Evolutionary conservation across 2,797 vertebrate species (phyloP), one percentile per base, ranked within the genome.

Genomic region (Sebastes reedi): DNA sequence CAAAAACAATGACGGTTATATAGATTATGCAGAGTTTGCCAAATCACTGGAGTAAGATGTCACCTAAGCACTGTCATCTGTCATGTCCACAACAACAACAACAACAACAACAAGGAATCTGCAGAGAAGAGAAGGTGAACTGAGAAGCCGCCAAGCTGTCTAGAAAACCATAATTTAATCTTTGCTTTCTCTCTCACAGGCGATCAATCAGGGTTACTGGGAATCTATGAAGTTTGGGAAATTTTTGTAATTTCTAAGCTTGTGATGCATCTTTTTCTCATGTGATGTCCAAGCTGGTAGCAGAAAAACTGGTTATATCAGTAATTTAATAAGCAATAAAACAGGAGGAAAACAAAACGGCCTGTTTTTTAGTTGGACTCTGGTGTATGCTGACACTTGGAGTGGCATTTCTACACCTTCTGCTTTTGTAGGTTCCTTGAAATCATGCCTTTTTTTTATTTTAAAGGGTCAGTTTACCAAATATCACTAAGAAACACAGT

Each of bases 1-100:
- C 93, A 98, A 97, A 89, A 99, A 99, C 94, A 97, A 98, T 0
- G 98, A 99, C 0, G 98, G 98, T 6, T 99, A 97, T 86, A 99
- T 99, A 54, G 98, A 99, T 92, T 99, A 99, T 34, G 98, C 98
- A 4, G 98, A 99, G 89, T 99, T 99, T 59, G 98, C 98, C 76
- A 98, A 97, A 87, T 99, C 98, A 4, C 93, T 99, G 82, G 97
- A 98, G 86, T 99, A 94, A 65, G 54, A 32, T 14, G 76, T 66
- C 68, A 54, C 64, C 55, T 27, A 36, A 18, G 14, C 36, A 1
- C 61, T 6, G 75, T 50, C 29, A 14, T 11, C 25, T 36, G 54
- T 75, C 18, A 46, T 14, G 59, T 83, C 72, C 46, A 75, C 80
- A 27, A 42, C 24, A 34, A 58, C 65, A 27, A 68, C 76, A 64